Evolutionary conservation across 1,140 invertebrate genomes (phyloP).

Genomic region (Dreissena polymorpha): DNA sequence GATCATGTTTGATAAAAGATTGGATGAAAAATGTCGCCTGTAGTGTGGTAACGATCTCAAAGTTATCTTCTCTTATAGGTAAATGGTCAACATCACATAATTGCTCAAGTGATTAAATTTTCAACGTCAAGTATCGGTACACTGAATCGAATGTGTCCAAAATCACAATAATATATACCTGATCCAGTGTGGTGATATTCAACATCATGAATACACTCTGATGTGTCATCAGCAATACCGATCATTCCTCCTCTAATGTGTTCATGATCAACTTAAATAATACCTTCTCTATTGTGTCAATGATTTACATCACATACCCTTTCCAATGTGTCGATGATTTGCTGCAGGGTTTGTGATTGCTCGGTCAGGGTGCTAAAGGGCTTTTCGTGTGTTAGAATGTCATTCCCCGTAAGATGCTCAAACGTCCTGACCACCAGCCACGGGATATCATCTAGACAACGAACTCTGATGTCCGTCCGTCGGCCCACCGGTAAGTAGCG

Average conservation of each 20-base stretch:
- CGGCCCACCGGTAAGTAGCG: neutral
- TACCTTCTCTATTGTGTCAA: neutral
- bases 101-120: too few species aligned
- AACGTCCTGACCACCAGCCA: slow-evolving; percentile 13
- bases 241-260: neutral
- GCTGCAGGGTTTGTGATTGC: slow-evolving; percentile 14
- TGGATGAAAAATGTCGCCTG: too few species aligned
- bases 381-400: neutral
- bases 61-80: too few species aligned
- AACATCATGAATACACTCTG: neutral
- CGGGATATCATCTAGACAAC: slow-evolving; percentile 24
- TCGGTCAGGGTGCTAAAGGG: neutral
- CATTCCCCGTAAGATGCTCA: slow-evolving; percentile 18
- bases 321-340: slow-evolving; percentile 8
- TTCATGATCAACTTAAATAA: neutral
- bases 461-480: neutral
- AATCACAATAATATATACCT: too few species aligned
- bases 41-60: too few species aligned
- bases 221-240: neutral
- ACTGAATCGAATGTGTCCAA: too few species aligned
- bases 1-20: too few species aligned
- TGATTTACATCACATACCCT: neutral
- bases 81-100: too few species aligned
- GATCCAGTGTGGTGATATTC: neutral
- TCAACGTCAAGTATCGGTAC: too few species aligned